Base-by-base conservation (phyloP, 1,140 invertebrate species). In the Drusus annulatus region DNA sequence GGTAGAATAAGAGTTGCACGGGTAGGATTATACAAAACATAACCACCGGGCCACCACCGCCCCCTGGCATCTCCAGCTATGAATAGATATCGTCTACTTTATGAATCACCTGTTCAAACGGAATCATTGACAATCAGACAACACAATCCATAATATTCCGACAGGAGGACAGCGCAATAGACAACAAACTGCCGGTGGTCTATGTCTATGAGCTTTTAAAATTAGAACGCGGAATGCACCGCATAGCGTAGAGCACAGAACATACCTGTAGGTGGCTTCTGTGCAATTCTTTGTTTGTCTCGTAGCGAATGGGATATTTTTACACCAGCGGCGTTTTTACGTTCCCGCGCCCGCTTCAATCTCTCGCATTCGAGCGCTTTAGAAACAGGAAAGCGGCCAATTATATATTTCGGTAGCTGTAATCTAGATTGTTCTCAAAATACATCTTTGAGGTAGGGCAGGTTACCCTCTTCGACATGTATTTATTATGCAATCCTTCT, bases 221-320 rank as follows among this genome's bases (percentile, higher is more conserved):
- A 51, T 71, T 71, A 71, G 68, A 51, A 23, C n/a, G 5, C 36
- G 25, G 68, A 71, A 71, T 71, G 68, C 68, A 71, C 19, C 68
- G 17, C 50, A 52, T 51, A 17, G n/a, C n/a, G n/a, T n/a, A n/a
- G 68, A 10, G 4, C 16, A 25, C 16, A 36, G 36, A 7, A 45
- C 36, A 45, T 45, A 8, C 36, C 8, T 1, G 8, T 45, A 10
- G 10, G 13, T 65, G 2, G 8, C 13, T 21, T 25, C 23, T 65
- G 2, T 28, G 62, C 28, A 65, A 56, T 56, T 19, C n/a, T 19
- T 56, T 25, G 23, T 65, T n/a, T 16, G 7, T 28, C 25, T 65
- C 25, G 16, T 31, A 25, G 16, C 28, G 23, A 21, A 7, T 28
- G 16, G 62, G 25, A 65, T 65, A 65, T 65, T 65, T 65, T 65